Evolutionary conservation across 1,140 invertebrate species (phyloP).

Genomic region (Drosophila ambigua): DNA sequence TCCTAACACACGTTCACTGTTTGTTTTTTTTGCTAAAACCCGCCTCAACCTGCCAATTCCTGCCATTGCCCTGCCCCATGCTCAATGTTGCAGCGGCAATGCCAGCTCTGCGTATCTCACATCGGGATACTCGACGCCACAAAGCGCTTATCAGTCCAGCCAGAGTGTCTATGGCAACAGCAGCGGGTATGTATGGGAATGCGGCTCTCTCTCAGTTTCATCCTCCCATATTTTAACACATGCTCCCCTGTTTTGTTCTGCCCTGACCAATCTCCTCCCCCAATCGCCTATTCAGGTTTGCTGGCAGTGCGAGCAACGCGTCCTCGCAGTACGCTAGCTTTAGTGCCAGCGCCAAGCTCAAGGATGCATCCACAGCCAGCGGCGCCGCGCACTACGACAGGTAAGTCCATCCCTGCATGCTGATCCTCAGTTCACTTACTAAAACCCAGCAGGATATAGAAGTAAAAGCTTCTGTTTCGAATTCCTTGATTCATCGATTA

Average conservation of each 20-base stretch:
- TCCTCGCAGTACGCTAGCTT: constrained; percentile 83
- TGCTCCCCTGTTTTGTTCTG: constrained; percentile 27
- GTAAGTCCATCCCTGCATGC: constrained; percentile 53
- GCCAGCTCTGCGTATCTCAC: constrained; percentile 83
- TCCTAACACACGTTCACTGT: constrained; percentile 27
- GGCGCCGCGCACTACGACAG: constrained; percentile 78
- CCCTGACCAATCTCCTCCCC: constrained; percentile 25
- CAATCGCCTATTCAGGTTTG: constrained; percentile 61
- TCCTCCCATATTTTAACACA: neutral
- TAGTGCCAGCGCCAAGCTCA: constrained; percentile 80
- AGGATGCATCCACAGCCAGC: constrained; percentile 69
- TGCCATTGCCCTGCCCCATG: constrained; percentile 8
- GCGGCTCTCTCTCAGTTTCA: constrained; percentile 5
- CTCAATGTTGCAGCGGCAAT: constrained; percentile 70
- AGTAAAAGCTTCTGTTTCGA: too few relatives aligned
- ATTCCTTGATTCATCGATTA: neutral
- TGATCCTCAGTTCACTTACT: neutral
- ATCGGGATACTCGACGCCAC: constrained; percentile 80
- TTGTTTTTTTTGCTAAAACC: constrained; percentile 27
- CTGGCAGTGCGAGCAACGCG: constrained; percentile 78
- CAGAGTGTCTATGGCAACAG: constrained; percentile 84
- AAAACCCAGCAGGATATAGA: constrained; percentile 13
- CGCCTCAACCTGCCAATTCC: neutral
- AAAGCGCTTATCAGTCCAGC: constrained; percentile 84
- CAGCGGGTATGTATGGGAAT: constrained; percentile 76